Base-by-base conservation (phyloP, 2,113 vertebrate species). In the Pogona vitticeps region DNA sequence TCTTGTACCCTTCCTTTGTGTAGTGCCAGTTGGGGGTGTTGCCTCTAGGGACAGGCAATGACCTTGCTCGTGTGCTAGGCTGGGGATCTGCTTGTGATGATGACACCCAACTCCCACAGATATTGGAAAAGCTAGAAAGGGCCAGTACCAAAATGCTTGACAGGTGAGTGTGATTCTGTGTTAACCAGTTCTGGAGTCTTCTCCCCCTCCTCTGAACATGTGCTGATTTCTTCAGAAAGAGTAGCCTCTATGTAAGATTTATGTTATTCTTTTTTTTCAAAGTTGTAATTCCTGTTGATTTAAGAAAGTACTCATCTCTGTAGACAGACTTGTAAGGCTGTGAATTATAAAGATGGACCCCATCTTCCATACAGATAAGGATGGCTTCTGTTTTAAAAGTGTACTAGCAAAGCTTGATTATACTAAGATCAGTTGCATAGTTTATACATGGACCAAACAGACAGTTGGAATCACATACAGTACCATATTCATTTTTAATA, bases 61-160 rank as follows among this genome's bases (percentile, higher is more conserved):
- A 99, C 90, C 96, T 99, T 83, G 98, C 98, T 3, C 97, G 98
- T 1, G 98, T 99, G 40, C 94, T 99, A 59, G 99, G 99, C 56
- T 99, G 99, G 99, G 99, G 99, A 0, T 98, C 98, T 0, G 98
- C 98, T 81, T 99, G 98, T 31, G 99, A 99, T 0, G 99, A 99
- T 1, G 98, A 99, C 90, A 96, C 98, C 0, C 98, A 99, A 92
- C 97, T 99, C 63, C 99, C 98, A 0, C 98, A 99, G 94, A 99
- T 99, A 86, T 94, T 99, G 94, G 98, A 99, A 92, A 99, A 99
- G 90, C 97, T 99, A 93, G 99, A 99, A 93, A 96, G 99, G 89
- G 99, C 98, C 90, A 98, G 98, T 94, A 99, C 98, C 81, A 99
- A 99, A 96, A 99, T 99, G 99, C 89, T 99, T 80, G 98, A 99